Evolutionary conservation across 2,797 vertebrate species (phyloP), one percentile per base, ranked within the genome.

Genomic region (Tenualosa thibaudeaui): DNA sequence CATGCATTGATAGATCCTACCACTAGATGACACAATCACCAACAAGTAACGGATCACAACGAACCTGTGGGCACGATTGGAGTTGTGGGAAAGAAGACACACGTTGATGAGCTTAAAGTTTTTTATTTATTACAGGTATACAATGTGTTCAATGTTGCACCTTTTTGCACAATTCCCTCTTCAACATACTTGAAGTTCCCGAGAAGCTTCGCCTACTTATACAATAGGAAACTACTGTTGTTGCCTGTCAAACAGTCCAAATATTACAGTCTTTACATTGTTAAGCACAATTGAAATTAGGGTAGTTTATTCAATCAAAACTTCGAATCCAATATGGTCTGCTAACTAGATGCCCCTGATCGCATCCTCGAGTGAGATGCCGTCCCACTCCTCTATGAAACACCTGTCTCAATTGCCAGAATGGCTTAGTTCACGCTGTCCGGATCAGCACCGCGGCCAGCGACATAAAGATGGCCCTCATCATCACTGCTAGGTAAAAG

Each of bases 401-500:
- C 26, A 37, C 71, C 40, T 75, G 26, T 71, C 10, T 71, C 37
- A 43, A 19, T 19, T 46, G 71, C 6, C 37, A 19, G 71, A 78
- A 78, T 78, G 40, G 68, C 12, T 40, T 17, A 68, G 50, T 51
- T 19, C n/a, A 15, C 26, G 1, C 50, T 43, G 31, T 51, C 46
- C 78, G 31, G 82, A 88, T 91, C 90, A 90, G 89, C 78, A 90
- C 90, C 91, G 86, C 8, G 90, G 87, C 83, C 89, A 90, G 90
- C 85, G n/a, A 83, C 85, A 75, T 87, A 90, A 89, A 82, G n/a
- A 82, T 82, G 62, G 37, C 40, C 37, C 46, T 7, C 37, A 15
- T 37, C 68, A 17, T 75, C 40, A 19, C 71, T 17, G 22, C 71
- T 22, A 40, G 71, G 40, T n/a, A 40, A 46, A 46, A 78, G 15